These are phyloP conservation scores for Dicrostonyx torquatus DNA, from an alignment of 2,797 vertebrate species.

Conservation along the genomic window DNA sequence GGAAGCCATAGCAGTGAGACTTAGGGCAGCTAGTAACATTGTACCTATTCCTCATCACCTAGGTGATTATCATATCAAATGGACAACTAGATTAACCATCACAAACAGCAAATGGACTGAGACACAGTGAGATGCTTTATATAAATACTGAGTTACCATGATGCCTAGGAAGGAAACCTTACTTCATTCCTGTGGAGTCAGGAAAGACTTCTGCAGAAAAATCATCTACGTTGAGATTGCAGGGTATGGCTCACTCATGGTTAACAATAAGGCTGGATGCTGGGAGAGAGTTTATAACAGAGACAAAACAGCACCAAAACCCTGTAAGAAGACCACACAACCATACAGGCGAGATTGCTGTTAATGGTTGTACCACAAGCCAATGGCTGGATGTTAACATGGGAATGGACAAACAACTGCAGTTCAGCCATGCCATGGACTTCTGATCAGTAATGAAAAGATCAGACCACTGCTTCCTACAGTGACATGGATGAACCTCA, in stretches of 20 bases:
- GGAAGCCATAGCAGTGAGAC: not conserved
- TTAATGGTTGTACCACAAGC: not conserved
- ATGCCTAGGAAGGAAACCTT: not conserved
- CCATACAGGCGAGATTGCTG: not conserved
- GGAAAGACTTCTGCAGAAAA: not conserved
- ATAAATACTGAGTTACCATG: not conserved
- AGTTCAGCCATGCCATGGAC: not conserved
- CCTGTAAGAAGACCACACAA: not conserved
- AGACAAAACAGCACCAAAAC: not conserved
- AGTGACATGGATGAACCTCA: not conserved
- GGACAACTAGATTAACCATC: not conserved
- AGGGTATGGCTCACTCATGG: not conserved
- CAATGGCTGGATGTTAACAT: not conserved
- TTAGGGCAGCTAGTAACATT: not conserved
- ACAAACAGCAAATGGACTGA: not conserved
- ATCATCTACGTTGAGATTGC: not conserved
- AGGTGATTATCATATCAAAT: not conserved
- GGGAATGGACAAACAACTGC: not conserved
- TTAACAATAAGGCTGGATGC: not conserved
- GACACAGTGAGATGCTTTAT: not conserved
- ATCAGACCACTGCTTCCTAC: not conserved
- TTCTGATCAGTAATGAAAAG: not conserved
- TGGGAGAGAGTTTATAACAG: not conserved
- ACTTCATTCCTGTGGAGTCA: not conserved
- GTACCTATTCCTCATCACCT: not conserved